Conservation (phyloP, 1,140 invertebrate species). For the Pseudobourletiella spinata region DNA sequence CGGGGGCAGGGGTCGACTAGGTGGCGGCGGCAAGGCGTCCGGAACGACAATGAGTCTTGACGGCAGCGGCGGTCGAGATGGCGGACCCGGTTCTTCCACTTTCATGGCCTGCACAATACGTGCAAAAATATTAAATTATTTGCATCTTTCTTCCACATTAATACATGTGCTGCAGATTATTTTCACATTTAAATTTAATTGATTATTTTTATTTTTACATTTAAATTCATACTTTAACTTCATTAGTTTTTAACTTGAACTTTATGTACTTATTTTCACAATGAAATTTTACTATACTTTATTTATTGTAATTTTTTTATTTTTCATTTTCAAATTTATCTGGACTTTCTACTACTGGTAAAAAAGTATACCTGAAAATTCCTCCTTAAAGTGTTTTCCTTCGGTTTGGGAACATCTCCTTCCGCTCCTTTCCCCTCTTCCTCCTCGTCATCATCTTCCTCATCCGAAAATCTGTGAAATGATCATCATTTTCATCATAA, state of each 20-base stretch:
- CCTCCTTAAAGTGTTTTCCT: conserved; percentile 80
- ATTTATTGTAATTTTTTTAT: too few relatives aligned
- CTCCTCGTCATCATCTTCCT: conserved; percentile 72
- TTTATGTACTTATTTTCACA: too few relatives aligned
- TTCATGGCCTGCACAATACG: conserved; percentile 27
- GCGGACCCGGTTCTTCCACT: conserved; percentile 48
- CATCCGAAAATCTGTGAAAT: conserved; percentile 28
- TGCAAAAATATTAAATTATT: not conserved
- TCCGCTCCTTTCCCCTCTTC: conserved; percentile 73
- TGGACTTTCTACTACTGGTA: too few relatives aligned
- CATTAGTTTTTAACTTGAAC: too few relatives aligned
- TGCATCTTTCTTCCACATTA: too few relatives aligned
- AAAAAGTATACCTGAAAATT: conserved; percentile 78
- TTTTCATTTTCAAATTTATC: too few relatives aligned
- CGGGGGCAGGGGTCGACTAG: conserved; percentile 52
- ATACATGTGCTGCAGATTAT: too few relatives aligned
- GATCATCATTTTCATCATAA: too few relatives aligned
- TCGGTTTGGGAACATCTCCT: conserved; percentile 45
- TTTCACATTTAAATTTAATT: too few relatives aligned
- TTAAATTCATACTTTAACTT: too few relatives aligned
- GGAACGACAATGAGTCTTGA: conserved; percentile 70
- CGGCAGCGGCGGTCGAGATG: conserved; percentile 71
- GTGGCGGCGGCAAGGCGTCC: conserved; percentile 72
- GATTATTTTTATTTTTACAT: too few relatives aligned
- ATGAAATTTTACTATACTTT: too few relatives aligned